Percentiles rank a stretch among this genome's conserved stretches.
Conservation (phyloP, 2,113 vertebrate genomes). For the Sinocyclocheilus anshuiensis region DNA sequence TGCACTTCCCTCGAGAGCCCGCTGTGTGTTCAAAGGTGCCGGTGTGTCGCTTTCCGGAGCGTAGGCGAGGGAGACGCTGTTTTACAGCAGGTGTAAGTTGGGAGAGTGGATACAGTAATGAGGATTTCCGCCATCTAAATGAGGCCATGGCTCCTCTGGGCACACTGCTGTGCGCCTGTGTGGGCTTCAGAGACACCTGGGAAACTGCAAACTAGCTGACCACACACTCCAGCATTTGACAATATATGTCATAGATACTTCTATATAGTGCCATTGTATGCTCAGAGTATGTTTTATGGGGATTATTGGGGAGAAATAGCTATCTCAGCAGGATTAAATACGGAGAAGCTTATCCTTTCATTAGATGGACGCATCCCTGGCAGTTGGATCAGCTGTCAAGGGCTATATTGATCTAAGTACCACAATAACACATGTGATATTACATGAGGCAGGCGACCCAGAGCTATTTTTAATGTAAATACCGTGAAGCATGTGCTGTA, state of each 20-base stretch:
- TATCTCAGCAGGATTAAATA: neutral
- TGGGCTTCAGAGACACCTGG: constrained; percentile 58
- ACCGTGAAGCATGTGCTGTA: neutral
- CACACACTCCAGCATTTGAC: constrained; percentile 27
- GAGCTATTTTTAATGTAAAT: neutral
- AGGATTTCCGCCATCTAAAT: constrained; percentile 66
- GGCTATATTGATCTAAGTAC: neutral
- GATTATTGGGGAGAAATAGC: constrained; percentile 20
- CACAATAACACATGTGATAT: neutral
- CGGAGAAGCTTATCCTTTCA: neutral
- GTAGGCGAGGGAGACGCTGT: constrained; percentile 62
- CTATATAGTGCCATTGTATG: neutral
- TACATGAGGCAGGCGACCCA: neutral
- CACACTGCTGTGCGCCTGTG: constrained; percentile 41
- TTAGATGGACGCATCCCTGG: neutral
- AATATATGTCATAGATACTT: constrained; percentile 9
- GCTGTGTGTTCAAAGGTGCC: constrained; percentile 54
- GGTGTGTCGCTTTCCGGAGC: constrained; percentile 57
- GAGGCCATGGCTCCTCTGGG: constrained; percentile 59
- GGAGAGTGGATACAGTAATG: constrained; percentile 69
- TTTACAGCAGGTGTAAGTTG: constrained; percentile 67
- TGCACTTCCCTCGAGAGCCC: neutral
- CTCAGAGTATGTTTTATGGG: neutral
- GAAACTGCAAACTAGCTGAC: constrained; percentile 36
- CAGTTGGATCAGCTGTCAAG: constrained; percentile 1